These are phyloP conservation scores for Pachyramphus minor DNA, from an alignment of 2,113 vertebrate species.

Conservation along the genomic window DNA sequence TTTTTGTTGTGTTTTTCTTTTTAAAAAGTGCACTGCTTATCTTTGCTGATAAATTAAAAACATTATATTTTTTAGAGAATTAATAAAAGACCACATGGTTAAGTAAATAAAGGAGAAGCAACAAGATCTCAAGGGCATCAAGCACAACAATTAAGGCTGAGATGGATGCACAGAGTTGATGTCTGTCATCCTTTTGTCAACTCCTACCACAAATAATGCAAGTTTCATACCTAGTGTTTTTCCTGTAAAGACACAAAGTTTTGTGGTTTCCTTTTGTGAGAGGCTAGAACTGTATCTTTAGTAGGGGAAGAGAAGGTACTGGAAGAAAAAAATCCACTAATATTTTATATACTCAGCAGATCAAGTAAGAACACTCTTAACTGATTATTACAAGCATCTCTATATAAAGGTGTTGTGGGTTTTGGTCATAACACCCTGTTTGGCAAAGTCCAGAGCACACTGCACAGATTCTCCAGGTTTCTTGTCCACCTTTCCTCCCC, in stretches of 20 bases:
- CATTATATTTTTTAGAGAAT: slow-evolving; percentile 42
- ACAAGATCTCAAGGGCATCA: neutral
- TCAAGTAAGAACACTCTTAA: neutral
- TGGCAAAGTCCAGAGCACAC: neutral
- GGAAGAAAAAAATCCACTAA: neutral
- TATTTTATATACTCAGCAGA: neutral
- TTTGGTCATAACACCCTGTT: neutral
- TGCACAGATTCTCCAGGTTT: neutral
- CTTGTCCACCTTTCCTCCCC: neutral
- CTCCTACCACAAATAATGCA: neutral
- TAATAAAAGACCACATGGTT: slow-evolving; percentile 49
- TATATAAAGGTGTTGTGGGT: neutral
- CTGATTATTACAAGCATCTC: neutral
- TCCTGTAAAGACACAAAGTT: neutral
- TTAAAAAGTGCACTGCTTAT: slow-evolving; percentile 44
- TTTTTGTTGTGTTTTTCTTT: neutral
- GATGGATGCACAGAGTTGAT: neutral
- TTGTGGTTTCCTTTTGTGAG: neutral
- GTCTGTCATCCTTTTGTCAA: neutral
- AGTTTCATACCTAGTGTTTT: neutral
- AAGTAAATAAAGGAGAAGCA: slow-evolving; percentile 50
- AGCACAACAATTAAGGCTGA: neutral
- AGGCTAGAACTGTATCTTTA: neutral
- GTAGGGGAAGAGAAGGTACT: neutral
- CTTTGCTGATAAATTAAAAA: slow-evolving; percentile 65